Base-by-base conservation (phyloP, 1,140 invertebrate genomes). In the Anoplolepis gracilipes region DNA sequence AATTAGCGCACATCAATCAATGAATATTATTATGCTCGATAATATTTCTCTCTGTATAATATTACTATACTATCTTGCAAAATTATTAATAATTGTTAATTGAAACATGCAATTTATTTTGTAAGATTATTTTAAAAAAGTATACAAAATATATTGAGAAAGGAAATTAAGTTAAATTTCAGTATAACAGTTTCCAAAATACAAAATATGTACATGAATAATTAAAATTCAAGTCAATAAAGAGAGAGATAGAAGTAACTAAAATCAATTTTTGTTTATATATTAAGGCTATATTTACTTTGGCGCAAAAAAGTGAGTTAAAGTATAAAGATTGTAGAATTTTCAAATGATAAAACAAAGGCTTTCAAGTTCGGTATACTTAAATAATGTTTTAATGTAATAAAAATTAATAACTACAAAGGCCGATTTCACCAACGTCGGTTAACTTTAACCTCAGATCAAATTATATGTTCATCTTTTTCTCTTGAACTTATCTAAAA, bases 171-270 rank as follows among this genome's bases (percentile, higher is more conserved):
- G 5, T 28, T 10, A 13, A 22, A 36, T 61, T 49, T 19, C 1
- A 59, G 0, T 10, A 10, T 33, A 6, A 22, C 1, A 16, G 3
- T 30, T 77, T 33, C 13, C 39, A 64, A 3, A 10, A 13, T 1
- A 33, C 1, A 30, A 78, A 67, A 65, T 53, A 16, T 10, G n/a
- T n/a, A n/a, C n/a, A 13, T 19, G 11, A 78, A 49, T 65, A 78
- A 53, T 76, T 25, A 36, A 78, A 59, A 59, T 42, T 28, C n/a
- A n/a, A n/a, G 13, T 19, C 19, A 22, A 28, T 36, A 36, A 36
- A 36, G 33, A 36, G 33, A 36, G 33, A 19, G 16, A 49, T 13
- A 49, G 46, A 49, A 33, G 10, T 13, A 0, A 64, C 1, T 28
- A 46, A 62, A 76, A 62, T 49, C 3, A 67, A 28, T 42, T 42